Evolutionary conservation across 2,888 invertebrate genomes (phyloP).

Genomic region (Galerucella calmariensis): DNA sequence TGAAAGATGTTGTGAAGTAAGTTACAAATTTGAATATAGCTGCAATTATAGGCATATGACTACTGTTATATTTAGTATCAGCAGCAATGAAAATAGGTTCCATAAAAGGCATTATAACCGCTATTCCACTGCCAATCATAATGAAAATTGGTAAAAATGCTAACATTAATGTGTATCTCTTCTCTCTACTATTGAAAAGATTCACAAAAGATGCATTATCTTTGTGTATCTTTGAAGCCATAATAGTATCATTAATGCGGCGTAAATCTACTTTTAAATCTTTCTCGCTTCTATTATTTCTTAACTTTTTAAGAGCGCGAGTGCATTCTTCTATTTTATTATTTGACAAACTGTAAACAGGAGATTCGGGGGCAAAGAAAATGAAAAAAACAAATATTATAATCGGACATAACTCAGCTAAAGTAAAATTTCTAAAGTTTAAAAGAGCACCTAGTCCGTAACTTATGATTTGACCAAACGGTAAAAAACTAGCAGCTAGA

Average conservation of each 20-base stretch:
- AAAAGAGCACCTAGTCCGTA: background rate
- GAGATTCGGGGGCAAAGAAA: background rate
- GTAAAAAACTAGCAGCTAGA: background rate
- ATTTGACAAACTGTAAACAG: background rate
- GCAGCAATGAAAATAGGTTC: background rate
- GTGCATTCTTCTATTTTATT: background rate
- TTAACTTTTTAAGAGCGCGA: background rate
- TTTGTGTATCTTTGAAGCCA: constrained; percentile 50
- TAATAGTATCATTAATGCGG: background rate
- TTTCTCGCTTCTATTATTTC: background rate
- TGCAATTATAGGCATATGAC: background rate
- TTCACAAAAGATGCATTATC: background rate
- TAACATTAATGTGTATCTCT: background rate
- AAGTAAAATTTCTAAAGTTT: background rate
- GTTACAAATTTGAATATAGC: background rate
- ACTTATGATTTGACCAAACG: background rate
- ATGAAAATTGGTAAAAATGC: background rate
- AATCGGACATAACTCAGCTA: background rate
- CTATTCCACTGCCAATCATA: background rate
- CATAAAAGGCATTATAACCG: background rate
- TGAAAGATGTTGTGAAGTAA: constrained; percentile 43
- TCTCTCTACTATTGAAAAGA: background rate
- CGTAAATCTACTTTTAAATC: background rate
- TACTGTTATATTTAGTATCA: background rate
- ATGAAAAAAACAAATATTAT: background rate